Percentiles rank a stretch among this genome's conserved stretches.
Evolutionary conservation across 2,113 vertebrate genomes (phyloP).

Genomic region (Atherinomorus stipes): DNA sequence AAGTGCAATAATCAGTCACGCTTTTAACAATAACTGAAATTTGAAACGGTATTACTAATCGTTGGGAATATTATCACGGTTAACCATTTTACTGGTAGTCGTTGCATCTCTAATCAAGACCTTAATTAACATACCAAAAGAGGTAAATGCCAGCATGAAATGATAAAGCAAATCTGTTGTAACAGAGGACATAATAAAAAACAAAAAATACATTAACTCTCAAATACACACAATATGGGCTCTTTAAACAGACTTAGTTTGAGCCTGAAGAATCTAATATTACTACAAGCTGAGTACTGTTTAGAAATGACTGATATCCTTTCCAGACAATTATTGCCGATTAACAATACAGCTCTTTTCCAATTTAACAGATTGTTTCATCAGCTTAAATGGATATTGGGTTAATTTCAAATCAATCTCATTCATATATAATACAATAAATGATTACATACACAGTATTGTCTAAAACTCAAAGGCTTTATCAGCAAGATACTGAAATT

Average conservation of each 20-base stretch:
- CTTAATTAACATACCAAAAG: no score
- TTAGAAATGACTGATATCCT: conserved; percentile 10
- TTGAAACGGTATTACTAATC: no score
- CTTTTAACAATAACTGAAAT: no score
- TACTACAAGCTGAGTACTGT: neutral
- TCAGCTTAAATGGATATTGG: conserved; percentile 33
- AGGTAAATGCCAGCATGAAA: no score
- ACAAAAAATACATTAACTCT: neutral
- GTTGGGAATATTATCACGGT: no score
- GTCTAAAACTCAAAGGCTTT: conserved; percentile 40
- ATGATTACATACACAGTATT: conserved; percentile 6
- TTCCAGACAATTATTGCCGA: conserved; percentile 17
- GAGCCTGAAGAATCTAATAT: neutral
- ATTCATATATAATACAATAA: conserved; percentile 26
- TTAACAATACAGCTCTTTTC: conserved; percentile 25
- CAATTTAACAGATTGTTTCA: conserved; percentile 37
- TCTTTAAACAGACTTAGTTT: neutral
- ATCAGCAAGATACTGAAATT: conserved; percentile 27
- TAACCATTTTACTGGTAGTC: no score
- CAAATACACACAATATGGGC: neutral
- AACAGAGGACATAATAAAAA: neutral
- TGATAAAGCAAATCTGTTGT: no score
- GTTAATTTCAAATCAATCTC: conserved; percentile 32
- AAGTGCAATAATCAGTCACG: no score
- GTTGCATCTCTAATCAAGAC: no score